These are phyloP conservation scores for Mormyrops boulengeri DNA, from an alignment of 2,797 vertebrate species.

Conservation along the genomic window DNA sequence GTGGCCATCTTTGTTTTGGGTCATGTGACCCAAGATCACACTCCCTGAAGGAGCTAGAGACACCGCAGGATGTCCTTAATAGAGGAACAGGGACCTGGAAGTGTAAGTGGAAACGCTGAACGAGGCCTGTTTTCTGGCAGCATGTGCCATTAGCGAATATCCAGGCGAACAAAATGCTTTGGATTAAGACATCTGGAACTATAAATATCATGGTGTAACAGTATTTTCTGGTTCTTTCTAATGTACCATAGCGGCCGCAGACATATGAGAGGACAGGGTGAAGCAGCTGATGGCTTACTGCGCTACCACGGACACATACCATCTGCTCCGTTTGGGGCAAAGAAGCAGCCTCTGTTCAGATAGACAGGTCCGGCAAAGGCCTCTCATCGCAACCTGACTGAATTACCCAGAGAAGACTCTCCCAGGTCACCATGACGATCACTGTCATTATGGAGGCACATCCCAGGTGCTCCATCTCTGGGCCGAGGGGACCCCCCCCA, in stretches of 20 bases:
- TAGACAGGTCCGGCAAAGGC: background rate
- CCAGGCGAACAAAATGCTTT: background rate
- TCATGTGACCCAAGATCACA: background rate
- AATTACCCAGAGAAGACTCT: background rate
- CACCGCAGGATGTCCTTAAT: background rate
- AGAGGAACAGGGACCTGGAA: background rate
- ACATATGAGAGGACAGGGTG: background rate
- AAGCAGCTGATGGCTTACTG: background rate
- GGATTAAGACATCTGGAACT: background rate
- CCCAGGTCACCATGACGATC: background rate
- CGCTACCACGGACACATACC: background rate
- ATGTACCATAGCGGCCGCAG: background rate
- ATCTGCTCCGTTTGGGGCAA: background rate
- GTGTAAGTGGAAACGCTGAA: background rate
- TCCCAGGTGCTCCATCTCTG: background rate
- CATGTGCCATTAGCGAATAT: background rate
- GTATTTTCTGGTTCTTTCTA: background rate
- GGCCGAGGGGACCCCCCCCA: background rate
- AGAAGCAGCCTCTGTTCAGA: background rate
- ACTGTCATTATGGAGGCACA: background rate
- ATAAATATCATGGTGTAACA: background rate
- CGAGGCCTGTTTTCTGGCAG: background rate
- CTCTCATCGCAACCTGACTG: background rate
- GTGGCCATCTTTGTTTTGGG: conserved; percentile 3
- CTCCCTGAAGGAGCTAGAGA: background rate